Evolutionary conservation across 2,113 vertebrate species (phyloP).

Genomic region (Seriola rivoliana): DNA sequence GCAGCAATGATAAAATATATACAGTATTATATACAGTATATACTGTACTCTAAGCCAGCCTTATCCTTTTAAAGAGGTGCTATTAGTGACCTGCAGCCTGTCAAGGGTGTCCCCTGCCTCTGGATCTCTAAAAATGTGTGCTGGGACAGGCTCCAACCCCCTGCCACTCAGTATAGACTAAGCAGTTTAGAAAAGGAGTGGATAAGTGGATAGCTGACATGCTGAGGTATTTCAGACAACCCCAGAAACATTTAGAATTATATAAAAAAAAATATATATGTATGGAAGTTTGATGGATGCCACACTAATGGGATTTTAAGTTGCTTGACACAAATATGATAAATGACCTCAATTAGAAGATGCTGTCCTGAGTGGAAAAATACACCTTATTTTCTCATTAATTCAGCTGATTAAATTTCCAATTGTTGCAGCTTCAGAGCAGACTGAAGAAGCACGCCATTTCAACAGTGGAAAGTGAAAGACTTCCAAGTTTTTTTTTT

Average conservation of each 20-base stretch:
- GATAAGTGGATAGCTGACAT: conserved; percentile 1
- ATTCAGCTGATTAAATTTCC: conserved; percentile 47
- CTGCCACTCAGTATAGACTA: background rate
- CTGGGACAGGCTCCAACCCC: background rate
- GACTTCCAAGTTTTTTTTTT: conserved; percentile 23
- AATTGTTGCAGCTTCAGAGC: conserved; percentile 16
- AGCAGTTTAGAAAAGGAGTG: background rate
- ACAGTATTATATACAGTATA: no score
- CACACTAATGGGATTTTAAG: conserved; percentile 30
- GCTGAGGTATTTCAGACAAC: conserved; percentile 7
- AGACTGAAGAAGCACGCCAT: conserved; percentile 6
- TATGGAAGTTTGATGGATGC: conserved; percentile 16
- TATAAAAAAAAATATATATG: background rate
- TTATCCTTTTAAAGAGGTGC: background rate
- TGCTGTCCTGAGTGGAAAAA: conserved; percentile 30
- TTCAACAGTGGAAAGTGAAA: conserved; percentile 44
- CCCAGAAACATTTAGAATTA: conserved; percentile 24
- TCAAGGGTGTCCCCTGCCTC: background rate
- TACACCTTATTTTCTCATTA: conserved; percentile 25
- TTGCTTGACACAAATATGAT: conserved; percentile 45
- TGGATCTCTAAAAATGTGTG: background rate
- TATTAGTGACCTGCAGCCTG: background rate
- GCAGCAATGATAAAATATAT: no score
- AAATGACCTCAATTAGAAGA: conserved; percentile 31
- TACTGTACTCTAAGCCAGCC: background rate